Evolutionary conservation across 2,113 vertebrate genomes (phyloP), one percentile per base, ranked within the genome.

Genomic region (Plecturocebus donacophilus): DNA sequence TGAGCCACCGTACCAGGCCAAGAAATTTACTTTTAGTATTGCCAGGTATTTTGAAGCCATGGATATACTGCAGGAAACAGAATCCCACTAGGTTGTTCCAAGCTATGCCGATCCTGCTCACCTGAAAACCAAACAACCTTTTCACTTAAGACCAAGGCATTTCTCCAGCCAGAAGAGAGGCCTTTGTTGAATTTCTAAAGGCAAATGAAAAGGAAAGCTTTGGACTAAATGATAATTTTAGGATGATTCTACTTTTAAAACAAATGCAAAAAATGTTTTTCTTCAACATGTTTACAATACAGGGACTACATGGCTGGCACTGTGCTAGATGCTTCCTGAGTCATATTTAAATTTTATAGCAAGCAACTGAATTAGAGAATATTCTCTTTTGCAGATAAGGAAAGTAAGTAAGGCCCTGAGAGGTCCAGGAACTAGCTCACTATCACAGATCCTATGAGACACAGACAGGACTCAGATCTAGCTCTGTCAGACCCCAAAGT

Each of bases 1-100:
- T 52, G 52, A 17, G 52, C 52, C 16, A 52, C 52, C 12, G 16
- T 5, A 52, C 52, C 52, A 17, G 16, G 52, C 52, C 52, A 52
- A 52, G n/a, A 93, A 83, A 97, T 88, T 47, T 76, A 23, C 83
- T 95, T 93, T 95, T 4, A 27, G 83, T 91, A 12, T 97, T 94
- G 90, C 85, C 56, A 77, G 70, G 64, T 86, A 94, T 77, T 94
- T 91, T 91, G 89, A 92, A 94, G 64, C 64, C 91, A 49, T 11
- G 38, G 54, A 80, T 92, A 71, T 64, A 23, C 47, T 66, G 19
- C n/a, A 94, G 86, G 81, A 94, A 77, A 56, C 64, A 70, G 73
- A 88, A n/a, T 80, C 73, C 80, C 79, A 75, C 40, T 52, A 87
- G 64, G 64, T 58, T 8, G 66, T 68, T 91, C 92, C 49, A 81